Evolutionary conservation across 2,797 vertebrate genomes (phyloP), one percentile per base, ranked within the genome.

Genomic region (Dermochelys coriacea): DNA sequence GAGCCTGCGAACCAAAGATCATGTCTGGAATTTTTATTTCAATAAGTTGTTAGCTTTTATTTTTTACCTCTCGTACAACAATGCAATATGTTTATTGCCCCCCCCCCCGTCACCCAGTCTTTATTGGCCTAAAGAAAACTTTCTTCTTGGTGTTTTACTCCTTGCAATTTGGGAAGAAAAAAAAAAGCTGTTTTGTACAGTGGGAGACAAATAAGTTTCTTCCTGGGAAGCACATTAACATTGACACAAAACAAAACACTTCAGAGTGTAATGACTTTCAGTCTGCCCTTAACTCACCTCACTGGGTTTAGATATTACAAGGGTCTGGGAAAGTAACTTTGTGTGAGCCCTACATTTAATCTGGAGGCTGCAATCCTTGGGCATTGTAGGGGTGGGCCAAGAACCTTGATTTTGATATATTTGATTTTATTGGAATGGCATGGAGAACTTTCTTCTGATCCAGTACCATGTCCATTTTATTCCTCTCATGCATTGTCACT

Each of bases 161-260:
- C 89, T 89, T 89, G 41, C 3, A 1, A 15, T 87, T 4, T 14
- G 81, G 57, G 14, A 12, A 15, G 25, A 14, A 31, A 31, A 37
- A 68, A 68, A 68, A 91, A 96, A 97, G 93, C 80, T 61, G 96
- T 94, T 79, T 79, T 95, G 79, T 93, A 88, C 96, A 54, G 95
- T 93, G 96, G 89, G 93, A 96, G 91, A 6, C 1, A 0, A 10
- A 64, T 61, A 41, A 57, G 37, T 87, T 90, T 95, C 81, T 91
- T 54, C 25, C 2, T 1, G 55, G 75, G 89, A 80, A 81, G 88
- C 8, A 0, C 64, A 90, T 95, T 92, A 94, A 96, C 91, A 57
- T 96, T 95, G 88, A 94, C 96, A 1, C 19, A 51, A 34, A 34
- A 51, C 41, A 49, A 54, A 14, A 27, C 49, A 54, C 64, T 80